These are phyloP conservation scores for Palythoa grandiflora DNA, from an alignment of 92 coral and sea anemone species.

Conservation along the genomic window DNA sequence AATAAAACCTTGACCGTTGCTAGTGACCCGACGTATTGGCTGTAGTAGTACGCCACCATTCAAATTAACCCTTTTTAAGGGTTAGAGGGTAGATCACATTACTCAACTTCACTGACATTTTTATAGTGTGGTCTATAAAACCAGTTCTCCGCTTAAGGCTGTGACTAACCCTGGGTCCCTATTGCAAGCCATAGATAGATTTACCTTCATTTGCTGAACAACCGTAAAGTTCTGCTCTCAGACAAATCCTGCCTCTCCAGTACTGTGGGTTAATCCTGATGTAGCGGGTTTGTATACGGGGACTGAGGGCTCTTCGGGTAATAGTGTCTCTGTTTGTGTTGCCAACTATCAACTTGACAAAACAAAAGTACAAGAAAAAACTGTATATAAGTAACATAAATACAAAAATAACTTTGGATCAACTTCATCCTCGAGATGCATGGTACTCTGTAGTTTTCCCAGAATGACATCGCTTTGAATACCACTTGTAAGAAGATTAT, in stretches of 20 bases:
- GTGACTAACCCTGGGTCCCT: too few species aligned
- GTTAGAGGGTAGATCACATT: not conserved
- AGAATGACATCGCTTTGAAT: too few species aligned
- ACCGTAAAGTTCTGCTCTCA: conserved; percentile 74
- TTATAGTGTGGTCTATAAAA: not conserved
- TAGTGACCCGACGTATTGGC: too few species aligned
- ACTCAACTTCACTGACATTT: not conserved
- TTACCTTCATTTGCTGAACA: conserved; percentile 77
- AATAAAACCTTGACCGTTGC: too few species aligned
- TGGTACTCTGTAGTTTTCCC: too few species aligned
- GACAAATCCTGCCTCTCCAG: conserved; percentile 77
- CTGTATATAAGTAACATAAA: too few species aligned
- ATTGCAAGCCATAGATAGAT: not conserved
- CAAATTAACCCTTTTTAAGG: not conserved
- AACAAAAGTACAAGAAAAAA: not conserved
- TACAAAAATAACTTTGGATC: too few species aligned
- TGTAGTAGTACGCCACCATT: too few species aligned
- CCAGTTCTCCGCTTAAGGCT: not conserved
- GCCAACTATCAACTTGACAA: conserved; percentile 64
- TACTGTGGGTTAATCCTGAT: conserved; percentile 80
- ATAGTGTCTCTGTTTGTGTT: conserved; percentile 58
- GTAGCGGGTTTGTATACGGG: conserved; percentile 68
- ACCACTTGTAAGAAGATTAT: too few species aligned
- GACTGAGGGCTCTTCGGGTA: conserved; percentile 48
- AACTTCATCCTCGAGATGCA: too few species aligned